Evolutionary conservation across 2,113 vertebrate genomes (phyloP).

Genomic region (Nyctereutes procyonoides): DNA sequence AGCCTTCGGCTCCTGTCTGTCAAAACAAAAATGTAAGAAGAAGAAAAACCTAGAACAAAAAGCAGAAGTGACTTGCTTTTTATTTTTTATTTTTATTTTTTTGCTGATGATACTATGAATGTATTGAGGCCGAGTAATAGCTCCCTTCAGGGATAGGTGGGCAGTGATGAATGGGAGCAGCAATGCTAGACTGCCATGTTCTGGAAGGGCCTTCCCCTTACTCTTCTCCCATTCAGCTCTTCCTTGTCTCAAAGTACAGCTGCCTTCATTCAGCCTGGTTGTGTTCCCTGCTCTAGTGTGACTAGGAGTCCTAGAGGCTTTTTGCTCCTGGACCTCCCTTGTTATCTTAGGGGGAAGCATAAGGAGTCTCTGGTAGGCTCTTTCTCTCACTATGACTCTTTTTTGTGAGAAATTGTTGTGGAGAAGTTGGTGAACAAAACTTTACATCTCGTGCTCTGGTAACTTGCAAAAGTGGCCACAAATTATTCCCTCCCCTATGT

Average conservation of each 20-base stretch:
- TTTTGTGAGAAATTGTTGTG: neutral
- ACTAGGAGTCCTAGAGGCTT: neutral
- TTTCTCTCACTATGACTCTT: neutral
- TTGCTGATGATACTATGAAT: neutral
- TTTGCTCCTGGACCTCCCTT: neutral
- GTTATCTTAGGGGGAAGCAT: neutral
- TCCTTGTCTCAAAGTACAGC: neutral
- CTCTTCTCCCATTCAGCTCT: neutral
- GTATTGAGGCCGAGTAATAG: neutral
- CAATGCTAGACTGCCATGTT: neutral
- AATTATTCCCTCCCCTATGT: neutral
- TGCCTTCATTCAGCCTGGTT: constrained; percentile 7
- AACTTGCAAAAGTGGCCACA: neutral
- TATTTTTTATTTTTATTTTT: neutral
- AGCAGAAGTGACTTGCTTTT: constrained; percentile 9
- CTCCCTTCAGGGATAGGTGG: neutral
- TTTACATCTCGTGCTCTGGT: neutral
- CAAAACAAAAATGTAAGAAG: constrained; percentile 48
- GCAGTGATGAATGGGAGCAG: neutral
- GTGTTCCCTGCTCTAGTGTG: neutral
- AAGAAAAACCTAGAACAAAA: constrained; percentile 7
- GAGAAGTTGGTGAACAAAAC: neutral
- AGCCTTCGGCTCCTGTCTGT: neutral
- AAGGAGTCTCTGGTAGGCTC: neutral
- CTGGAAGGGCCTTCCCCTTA: neutral